Base-by-base conservation (phyloP, 1,140 invertebrate species). In the Cherax destructor region DNA sequence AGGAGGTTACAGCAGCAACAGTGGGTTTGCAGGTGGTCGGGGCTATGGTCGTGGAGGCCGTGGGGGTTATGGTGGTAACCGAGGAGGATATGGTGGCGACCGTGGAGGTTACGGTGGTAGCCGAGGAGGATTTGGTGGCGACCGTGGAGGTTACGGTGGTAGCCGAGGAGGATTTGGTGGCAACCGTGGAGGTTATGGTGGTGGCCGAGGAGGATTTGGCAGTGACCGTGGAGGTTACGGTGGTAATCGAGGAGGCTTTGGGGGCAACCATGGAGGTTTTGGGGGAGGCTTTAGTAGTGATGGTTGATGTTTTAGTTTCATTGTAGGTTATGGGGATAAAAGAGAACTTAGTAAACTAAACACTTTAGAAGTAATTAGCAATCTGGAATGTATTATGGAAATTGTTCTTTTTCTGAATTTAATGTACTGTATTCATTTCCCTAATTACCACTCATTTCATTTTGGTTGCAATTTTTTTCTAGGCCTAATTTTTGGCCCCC, bases 71-170 rank as follows among this genome's bases (percentile, higher is more conserved):
- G 41, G 69, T 69, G 72, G 88, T 69, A 81, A 91, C 56, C n/a
- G 85, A 30, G n/a, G 74, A 79, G 77, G 88, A 74, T 74, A 85
- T 49, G 18, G 88, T 85, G 52, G 86, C 52, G 65, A 88, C 30
- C 65, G 92, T 83, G 72, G 65, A 77, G 88, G 65, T 4, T 61
- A 59, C 72, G 74, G 80, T 11, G 6, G 89, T 21, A 76, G 52
- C 50, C 18, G 69, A 86, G 85, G 78, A 86, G 79, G 93, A 16
- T 85, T 52, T 41, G 88, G 92, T 77, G 87, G 88, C 10, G 21
- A 41, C 24, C 18, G 81, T 10, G 72, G 47, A 18, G 65, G 72
- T 13, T 65, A 81, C 41, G 88, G 88, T 16, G 24, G 81, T 6
- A 49, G 52, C 74, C n/a, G 72, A 24, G 78, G 77, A 3, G 78